A percentile compares a stretch with the other conserved stretches of the same genome.
Evolutionary conservation across 1,140 invertebrate species (phyloP).

Genomic region (Monochamus saltuarius): DNA sequence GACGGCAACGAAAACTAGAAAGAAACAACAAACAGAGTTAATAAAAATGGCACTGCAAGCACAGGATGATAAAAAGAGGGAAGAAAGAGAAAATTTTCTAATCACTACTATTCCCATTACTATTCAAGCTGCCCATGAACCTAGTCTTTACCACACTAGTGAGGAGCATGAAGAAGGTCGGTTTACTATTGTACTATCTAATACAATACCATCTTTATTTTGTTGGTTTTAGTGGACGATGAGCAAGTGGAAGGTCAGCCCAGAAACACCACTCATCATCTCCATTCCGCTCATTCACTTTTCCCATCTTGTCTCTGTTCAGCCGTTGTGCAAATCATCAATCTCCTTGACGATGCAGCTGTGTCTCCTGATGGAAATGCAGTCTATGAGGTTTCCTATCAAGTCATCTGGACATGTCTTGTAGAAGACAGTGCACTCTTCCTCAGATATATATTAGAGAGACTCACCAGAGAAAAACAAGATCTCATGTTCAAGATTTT

Average conservation of each 20-base stretch:
- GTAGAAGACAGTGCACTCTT: constrained; percentile 98
- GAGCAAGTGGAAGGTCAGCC: constrained; percentile 68
- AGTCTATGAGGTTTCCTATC: constrained; percentile 87
- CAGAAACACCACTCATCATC: constrained; percentile 72
- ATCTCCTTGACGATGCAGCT: constrained; percentile 92
- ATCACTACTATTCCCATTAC: constrained; percentile 97
- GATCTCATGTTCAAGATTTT: constrained; percentile 94
- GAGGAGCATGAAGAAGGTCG: constrained; percentile 87
- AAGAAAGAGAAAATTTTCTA: constrained; percentile 92
- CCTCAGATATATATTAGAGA: constrained; percentile 82
- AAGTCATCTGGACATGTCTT: constrained; percentile 91
- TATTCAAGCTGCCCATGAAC: constrained; percentile 93
- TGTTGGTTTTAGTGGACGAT: constrained; percentile 55
- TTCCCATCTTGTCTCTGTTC: constrained; percentile 97
- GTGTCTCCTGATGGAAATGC: constrained; percentile 91
- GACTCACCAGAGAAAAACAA: constrained; percentile 92
- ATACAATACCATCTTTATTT: neutral
- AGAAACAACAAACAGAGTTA: constrained; percentile 98
- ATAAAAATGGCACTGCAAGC: constrained; percentile 93
- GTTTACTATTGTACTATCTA: neutral
- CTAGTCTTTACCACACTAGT: constrained; percentile 81
- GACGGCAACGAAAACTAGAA: constrained; percentile 96
- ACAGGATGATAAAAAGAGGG: constrained; percentile 92
- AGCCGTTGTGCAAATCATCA: constrained; percentile 92
- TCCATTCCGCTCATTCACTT: constrained; percentile 88